Conservation (phyloP, 2,797 vertebrate species). For the Odontamblyopus rebecca region DNA sequence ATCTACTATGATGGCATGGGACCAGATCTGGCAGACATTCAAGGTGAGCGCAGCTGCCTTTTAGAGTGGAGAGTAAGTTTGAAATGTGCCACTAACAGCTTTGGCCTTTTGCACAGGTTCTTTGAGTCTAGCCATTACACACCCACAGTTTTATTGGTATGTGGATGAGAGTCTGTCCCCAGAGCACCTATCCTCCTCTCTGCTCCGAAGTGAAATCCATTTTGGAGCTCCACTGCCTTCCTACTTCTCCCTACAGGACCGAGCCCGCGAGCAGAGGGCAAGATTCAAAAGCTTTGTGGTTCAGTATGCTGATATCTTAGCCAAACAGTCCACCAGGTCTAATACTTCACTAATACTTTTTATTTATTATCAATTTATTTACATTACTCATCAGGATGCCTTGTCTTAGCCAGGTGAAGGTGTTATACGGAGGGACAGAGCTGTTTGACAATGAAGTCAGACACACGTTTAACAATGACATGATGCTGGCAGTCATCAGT, state of each 20-base stretch:
- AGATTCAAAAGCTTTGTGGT: slow-evolving; percentile 94
- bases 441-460: slow-evolving; percentile 97
- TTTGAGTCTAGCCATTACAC: slow-evolving; percentile 94
- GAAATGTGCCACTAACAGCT: background rate
- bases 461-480: slow-evolving; percentile 94
- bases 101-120: slow-evolving; percentile 79
- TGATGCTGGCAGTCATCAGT: slow-evolving; percentile 94
- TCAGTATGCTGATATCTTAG: slow-evolving; percentile 89
- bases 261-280: slow-evolving; percentile 87
- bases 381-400: background rate
- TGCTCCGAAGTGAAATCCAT: slow-evolving; percentile 93
- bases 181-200: slow-evolving; percentile 88
- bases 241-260: slow-evolving; percentile 92
- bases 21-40: slow-evolving; percentile 94
- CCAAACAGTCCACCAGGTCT: slow-evolving; percentile 95
- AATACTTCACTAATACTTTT: background rate
- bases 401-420: slow-evolving; percentile 88
- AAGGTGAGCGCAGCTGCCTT: slow-evolving; percentile 76
- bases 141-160: slow-evolving; percentile 98
- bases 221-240: slow-evolving; percentile 93
- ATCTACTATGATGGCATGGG: slow-evolving; percentile 98
- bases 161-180: slow-evolving; percentile 92
- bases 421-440: slow-evolving; percentile 94
- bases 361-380: background rate
- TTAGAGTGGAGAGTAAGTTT: background rate